Evolutionary conservation across 2,113 vertebrate genomes (phyloP).

Genomic region (Ceyx margarethae): DNA sequence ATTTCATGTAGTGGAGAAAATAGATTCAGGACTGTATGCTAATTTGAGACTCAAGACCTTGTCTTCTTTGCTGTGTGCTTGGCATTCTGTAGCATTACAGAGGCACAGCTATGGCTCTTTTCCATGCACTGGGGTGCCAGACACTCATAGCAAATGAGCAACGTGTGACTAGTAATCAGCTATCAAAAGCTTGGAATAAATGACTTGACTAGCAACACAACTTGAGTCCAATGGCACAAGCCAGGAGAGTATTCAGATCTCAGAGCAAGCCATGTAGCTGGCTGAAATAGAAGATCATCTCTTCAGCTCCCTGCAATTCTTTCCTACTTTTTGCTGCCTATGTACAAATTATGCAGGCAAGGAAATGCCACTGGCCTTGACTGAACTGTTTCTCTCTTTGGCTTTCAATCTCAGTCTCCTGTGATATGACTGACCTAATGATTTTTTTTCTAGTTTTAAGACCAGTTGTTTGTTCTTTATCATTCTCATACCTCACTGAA

Average conservation of each 20-base stretch:
- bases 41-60: conserved; percentile 6
- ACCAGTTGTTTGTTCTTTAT: not conserved
- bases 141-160: conserved; percentile 5
- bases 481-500: not conserved
- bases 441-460: not conserved
- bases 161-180: not conserved
- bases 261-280: not conserved
- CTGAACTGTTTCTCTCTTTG: not conserved
- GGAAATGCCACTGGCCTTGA: not conserved
- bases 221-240: not conserved
- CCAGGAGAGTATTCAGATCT: not conserved
- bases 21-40: conserved; percentile 9
- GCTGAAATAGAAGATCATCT: not conserved
- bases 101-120: not conserved
- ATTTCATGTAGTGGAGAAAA: not conserved
- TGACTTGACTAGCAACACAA: not conserved
- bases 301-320: not conserved
- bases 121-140: not conserved
- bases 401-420: not conserved
- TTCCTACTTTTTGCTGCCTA: not conserved
- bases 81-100: conserved; percentile 36
- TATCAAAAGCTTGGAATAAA: not conserved
- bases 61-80: conserved; percentile 24
- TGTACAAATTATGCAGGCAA: not conserved
- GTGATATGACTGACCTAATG: not conserved